phyloP scores from a whole-genome alignment of 2,888 invertebrate genomes.

The Ornithoptera priamus region DNA sequence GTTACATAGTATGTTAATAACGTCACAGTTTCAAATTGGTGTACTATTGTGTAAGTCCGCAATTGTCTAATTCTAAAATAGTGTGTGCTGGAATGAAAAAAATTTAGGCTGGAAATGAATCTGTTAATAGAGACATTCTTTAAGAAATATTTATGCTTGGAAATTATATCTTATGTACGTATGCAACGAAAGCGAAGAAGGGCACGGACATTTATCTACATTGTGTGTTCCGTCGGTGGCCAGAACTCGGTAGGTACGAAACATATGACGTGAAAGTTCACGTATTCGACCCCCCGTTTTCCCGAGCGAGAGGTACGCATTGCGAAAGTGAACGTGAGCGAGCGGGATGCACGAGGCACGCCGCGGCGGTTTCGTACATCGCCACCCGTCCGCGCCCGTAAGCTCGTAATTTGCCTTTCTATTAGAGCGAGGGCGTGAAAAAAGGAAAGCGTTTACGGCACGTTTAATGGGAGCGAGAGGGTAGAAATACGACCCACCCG shows the following conservation, averaged over 20 bases:
- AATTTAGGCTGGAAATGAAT: no score
- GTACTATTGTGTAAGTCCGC: no score
- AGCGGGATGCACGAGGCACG: slow-evolving; percentile 63
- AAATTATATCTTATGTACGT: background rate
- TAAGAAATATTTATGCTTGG: no score
- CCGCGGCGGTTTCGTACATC: slow-evolving; percentile 76
- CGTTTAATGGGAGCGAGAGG: slow-evolving; percentile 80
- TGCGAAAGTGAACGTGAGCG: slow-evolving; percentile 50
- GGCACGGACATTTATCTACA: slow-evolving; percentile 33
- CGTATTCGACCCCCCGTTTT: slow-evolving; percentile 68
- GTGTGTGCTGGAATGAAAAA: no score
- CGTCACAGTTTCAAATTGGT: no score
- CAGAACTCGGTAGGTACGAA: slow-evolving; percentile 50
- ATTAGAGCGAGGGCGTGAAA: slow-evolving; percentile 81
- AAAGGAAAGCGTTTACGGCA: slow-evolving; percentile 81
- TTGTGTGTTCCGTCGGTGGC: slow-evolving; percentile 31
- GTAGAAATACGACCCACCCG: slow-evolving; percentile 78
- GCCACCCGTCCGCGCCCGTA: slow-evolving; percentile 80
- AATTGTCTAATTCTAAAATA: no score
- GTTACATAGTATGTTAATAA: no score
- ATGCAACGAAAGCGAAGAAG: slow-evolving; percentile 19
- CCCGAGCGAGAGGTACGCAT: slow-evolving; percentile 60
- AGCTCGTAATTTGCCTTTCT: slow-evolving; percentile 81
- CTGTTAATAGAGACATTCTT: no score
- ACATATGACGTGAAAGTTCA: slow-evolving; percentile 75